These are phyloP conservation scores for Acronicta leporina DNA, from an alignment of 2,888 invertebrate species.

Conservation along the genomic window DNA sequence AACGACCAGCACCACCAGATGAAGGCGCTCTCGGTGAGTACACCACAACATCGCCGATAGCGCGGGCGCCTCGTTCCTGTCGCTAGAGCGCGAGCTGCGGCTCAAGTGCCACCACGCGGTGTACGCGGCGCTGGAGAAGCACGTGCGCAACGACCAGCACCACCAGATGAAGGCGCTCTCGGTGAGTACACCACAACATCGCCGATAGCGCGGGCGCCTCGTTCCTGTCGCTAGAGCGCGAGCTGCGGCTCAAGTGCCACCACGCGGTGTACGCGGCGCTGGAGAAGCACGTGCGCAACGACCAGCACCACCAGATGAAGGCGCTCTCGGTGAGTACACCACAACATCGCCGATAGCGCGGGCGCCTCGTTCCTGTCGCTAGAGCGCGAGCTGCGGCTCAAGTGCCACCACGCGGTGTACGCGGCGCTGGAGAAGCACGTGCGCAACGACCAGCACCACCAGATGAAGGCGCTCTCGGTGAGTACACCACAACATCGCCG, in stretches of 20 bases:
- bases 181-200: conserved; percentile 60
- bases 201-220: conserved; percentile 17
- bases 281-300: conserved; percentile 94
- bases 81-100: conserved; percentile 89
- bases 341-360: conserved; percentile 28
- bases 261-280: conserved; percentile 93
- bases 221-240: conserved; percentile 74
- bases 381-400: conserved; percentile 91
- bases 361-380: conserved; percentile 56
- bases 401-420: conserved; percentile 95
- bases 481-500: too few relatives aligned
- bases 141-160: conserved; percentile 93
- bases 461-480: conserved; percentile 93
- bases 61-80: conserved; percentile 46
- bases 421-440: conserved; percentile 94
- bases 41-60: conserved; percentile 13
- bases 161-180: conserved; percentile 94
- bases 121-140: conserved; percentile 93
- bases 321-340: conserved; percentile 88
- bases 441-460: conserved; percentile 93
- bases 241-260: conserved; percentile 94
- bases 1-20: conserved; percentile 94
- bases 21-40: conserved; percentile 91
- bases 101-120: conserved; percentile 95
- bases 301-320: conserved; percentile 95